phyloP scores from a whole-genome alignment of 1,140 invertebrate genomes.

The Notospermus geniculatus region DNA sequence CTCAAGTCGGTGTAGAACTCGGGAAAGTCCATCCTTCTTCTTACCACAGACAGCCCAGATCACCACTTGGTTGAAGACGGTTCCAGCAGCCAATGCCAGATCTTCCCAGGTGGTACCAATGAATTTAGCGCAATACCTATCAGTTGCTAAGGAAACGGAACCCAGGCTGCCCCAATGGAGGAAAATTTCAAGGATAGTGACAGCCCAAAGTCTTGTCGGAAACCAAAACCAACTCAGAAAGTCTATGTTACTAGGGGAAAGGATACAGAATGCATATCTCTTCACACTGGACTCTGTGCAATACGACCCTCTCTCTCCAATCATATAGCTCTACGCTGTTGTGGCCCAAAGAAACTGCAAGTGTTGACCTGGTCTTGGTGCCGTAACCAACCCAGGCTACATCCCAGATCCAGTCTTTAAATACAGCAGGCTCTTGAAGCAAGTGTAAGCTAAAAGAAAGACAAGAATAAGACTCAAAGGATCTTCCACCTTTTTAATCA shows the following conservation, averaged over 20 bases:
- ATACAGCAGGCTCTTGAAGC: conserved; percentile 9
- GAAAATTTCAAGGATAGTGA: background rate
- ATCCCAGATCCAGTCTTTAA: conserved; percentile 38
- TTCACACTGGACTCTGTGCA: conserved; percentile 51
- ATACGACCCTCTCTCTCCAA: conserved; percentile 28
- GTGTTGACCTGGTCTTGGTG: conserved; percentile 7
- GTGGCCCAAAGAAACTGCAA: conserved; percentile 47
- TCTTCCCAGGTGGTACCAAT: conserved; percentile 52
- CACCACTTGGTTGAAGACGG: conserved; percentile 68
- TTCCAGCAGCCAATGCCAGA: conserved; percentile 64
- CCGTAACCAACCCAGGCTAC: conserved; percentile 13
- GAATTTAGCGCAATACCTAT: conserved; percentile 56
- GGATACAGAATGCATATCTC: conserved; percentile 65
- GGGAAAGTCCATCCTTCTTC: no score
- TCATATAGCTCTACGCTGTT: conserved; percentile 49
- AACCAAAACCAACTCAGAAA: conserved; percentile 4
- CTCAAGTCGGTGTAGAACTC: background rate
- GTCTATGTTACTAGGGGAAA: conserved; percentile 30
- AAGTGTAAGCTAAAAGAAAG: conserved; percentile 15
- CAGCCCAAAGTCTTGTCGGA: conserved; percentile 1
- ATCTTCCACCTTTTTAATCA: no score
- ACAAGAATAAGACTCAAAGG: no score
- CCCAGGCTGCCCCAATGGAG: no score
- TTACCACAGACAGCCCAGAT: conserved; percentile 57
- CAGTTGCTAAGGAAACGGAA: background rate